Evolutionary conservation across 2,888 invertebrate genomes (phyloP), one percentile per base, ranked within the genome.

Genomic region (Ochropleura plecta): DNA sequence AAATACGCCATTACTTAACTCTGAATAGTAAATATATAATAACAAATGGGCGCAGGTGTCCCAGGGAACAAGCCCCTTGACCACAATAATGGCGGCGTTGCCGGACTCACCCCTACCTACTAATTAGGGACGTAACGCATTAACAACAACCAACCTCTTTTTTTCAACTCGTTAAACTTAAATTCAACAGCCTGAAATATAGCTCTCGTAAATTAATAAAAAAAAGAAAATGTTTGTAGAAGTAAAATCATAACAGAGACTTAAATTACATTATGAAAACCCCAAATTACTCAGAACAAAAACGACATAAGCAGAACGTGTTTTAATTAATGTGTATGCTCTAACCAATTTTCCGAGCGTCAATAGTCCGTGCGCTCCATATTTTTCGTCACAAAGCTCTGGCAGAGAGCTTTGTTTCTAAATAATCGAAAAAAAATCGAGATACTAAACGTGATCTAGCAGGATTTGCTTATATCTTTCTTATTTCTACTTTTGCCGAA

Each of bases 401-500:
- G 72, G 71, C 68, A 66, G 81, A 30, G 30, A 30, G 74, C 80
- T 86, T 84, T 86, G 86, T 88, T 87, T 86, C 88, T 86, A 90
- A 91, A 92, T 91, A 91, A 91, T 91, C 91, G 88, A 89, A 91
- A 90, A 90, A 89, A 92, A 92, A 91, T 91, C 90, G 88, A 92
- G 91, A 91, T 92, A 91, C 91, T 89, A 87, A 91, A 90, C 90
- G 92, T 92, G 93, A 94, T 94, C 93, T 93, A 90, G 91, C 91
- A 92, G 94, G 93, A 93, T 95, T 95, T 94, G 91, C 91, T 93
- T 93, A 92, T 93, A 93, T 93, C 93, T 93, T 93, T 92, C 94
- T 93, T 94, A 92, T 95, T 87, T 93, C 90, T 93, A 90, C 92
- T 92, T 93, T 92, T 92, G 88, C 90, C 89, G 90, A 92, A 93